These are phyloP conservation scores for Conus ventricosus DNA, from an alignment of 1,140 invertebrate species.

Conservation along the genomic window DNA sequence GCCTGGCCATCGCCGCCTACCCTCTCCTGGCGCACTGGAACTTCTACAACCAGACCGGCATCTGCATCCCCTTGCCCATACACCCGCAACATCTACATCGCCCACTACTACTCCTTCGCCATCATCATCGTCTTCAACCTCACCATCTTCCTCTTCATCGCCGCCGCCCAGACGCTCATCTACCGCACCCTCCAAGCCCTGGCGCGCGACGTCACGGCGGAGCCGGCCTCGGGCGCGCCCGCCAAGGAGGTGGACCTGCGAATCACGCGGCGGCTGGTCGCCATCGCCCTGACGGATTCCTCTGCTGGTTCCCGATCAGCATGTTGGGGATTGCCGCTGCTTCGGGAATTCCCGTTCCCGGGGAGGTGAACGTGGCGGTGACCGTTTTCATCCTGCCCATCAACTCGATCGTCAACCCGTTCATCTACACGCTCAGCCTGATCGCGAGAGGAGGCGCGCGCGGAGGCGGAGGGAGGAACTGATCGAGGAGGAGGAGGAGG, in stretches of 20 bases:
- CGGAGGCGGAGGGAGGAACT: conserved; percentile 19
- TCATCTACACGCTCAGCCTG: background rate
- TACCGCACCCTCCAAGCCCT: conserved; percentile 30
- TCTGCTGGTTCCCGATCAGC: conserved; percentile 46
- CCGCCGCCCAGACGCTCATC: conserved; percentile 51
- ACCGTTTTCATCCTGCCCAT: conserved; percentile 29
- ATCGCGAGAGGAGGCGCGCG: conserved; percentile 13
- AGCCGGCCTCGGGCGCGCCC: background rate
- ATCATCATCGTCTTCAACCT: background rate
- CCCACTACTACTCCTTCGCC: conserved; percentile 9
- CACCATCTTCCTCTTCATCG: conserved; percentile 13
- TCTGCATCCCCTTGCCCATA: conserved; percentile 4
- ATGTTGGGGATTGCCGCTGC: conserved; percentile 30
- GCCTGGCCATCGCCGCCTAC: background rate
- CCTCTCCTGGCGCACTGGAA: background rate
- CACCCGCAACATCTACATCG: background rate
- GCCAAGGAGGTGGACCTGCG: conserved; percentile 21
- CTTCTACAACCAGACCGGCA: background rate
- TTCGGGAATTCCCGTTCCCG: conserved; percentile 32
- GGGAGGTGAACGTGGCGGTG: conserved; percentile 28
- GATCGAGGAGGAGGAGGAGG: background rate
- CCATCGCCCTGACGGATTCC: conserved; percentile 41
- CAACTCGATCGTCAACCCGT: background rate
- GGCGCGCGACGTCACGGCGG: background rate
- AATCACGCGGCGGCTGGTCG: conserved; percentile 33